Base-by-base conservation (phyloP, 1,140 invertebrate species). In the Diachasmimorpha longicaudata region DNA sequence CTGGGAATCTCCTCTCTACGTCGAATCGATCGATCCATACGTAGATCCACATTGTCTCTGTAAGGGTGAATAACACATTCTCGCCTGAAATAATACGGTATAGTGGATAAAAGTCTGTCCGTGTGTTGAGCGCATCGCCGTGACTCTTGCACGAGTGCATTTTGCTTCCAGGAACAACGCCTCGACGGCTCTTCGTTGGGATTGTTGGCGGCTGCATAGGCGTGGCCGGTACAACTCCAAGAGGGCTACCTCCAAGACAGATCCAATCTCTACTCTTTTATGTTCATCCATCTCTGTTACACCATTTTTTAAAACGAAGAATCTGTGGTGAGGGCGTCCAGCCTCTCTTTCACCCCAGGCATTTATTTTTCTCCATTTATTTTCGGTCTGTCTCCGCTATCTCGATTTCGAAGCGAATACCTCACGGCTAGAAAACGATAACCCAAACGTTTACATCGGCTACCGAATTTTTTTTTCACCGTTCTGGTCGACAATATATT, bases 161-260 rank as follows among this genome's bases (percentile, higher is more conserved):
- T 52, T 58, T 36, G 31, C 39, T 74, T 74, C 72, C 72, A 74
- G 72, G 72, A 74, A 74, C 72, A 23, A 46, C 63, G 19, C 42
- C 63, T 48, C 72, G 72, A 67, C 66, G 52, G 55, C 58, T 73
- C 72, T 73, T 73, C 55, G 72, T 66, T 63, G 72, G 31, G 72
- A 74, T 74, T 46, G 72, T 52, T 69, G 72, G 72, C 72, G 72
- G 72, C 72, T 74, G 72, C 72, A 74, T 74, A 74, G 72, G 72
- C 72, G 72, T 74, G 72, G 72, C 63, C 44, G 39, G 21, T 42
- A 70, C 37, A 42, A 44, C 11, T 21, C 42, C 19, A 13, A 10
- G 46, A 21, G 25, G 14, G 23, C 55, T 23, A 42, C 36, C 58
- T 25, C 44, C 23, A 70, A 48, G 42, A 46, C 39, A 74, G 63